These are phyloP conservation scores for Deilephila elpenor DNA, from an alignment of 2,888 invertebrate genomes.

Conservation along the genomic window DNA sequence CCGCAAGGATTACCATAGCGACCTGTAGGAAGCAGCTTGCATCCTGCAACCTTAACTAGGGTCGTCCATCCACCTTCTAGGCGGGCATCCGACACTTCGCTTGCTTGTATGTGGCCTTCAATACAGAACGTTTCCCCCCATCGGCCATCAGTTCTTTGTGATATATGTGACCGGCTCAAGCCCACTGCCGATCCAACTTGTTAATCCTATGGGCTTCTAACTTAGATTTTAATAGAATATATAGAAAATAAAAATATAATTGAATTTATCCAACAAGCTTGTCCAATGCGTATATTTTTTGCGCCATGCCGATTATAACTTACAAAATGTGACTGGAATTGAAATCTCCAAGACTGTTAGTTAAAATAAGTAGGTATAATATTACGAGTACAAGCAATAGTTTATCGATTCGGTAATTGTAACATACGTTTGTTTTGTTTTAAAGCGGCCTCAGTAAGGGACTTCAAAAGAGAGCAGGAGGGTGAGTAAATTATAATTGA, in stretches of 20 bases:
- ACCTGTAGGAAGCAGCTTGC: too few relatives aligned
- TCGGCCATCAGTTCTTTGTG: too few relatives aligned
- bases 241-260: neutral
- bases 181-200: too few relatives aligned
- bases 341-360: neutral
- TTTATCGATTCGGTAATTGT: neutral
- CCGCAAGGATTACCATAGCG: too few relatives aligned
- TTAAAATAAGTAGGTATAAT: neutral
- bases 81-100: too few relatives aligned
- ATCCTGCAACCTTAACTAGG: too few relatives aligned
- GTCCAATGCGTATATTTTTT: neutral
- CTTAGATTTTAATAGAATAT: neutral
- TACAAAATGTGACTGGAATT: neutral
- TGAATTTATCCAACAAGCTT: neutral
- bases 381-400: neutral
- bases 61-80: too few relatives aligned
- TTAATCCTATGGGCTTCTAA: too few relatives aligned
- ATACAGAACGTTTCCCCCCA: too few relatives aligned
- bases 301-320: neutral
- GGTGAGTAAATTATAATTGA: slow-evolving; percentile 4
- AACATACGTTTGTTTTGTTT: slow-evolving; percentile 15
- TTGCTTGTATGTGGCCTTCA: too few relatives aligned
- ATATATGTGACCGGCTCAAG: too few relatives aligned
- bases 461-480: neutral
- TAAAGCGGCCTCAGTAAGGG: slow-evolving; percentile 4